Evolutionary conservation across 2,888 invertebrate species (phyloP).

Genomic region (Ditylenchus weischeri): DNA sequence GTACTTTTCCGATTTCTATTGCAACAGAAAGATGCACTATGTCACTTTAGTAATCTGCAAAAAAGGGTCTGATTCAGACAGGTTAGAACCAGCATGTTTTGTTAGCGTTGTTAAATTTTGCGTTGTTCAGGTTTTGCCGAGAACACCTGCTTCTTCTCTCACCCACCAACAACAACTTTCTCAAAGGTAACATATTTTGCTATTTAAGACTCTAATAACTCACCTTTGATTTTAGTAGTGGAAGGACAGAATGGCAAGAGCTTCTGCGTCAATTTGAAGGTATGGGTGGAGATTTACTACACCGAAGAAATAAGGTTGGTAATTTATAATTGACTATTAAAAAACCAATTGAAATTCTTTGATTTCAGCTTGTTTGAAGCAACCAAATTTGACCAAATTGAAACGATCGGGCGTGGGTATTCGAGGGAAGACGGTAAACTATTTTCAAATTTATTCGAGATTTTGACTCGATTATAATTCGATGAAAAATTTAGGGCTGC

Average conservation of each 20-base stretch:
- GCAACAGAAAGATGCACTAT: background rate
- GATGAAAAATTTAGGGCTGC: background rate
- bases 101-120: background rate
- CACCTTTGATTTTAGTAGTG: too few relatives aligned
- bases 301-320: background rate
- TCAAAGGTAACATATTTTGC: background rate
- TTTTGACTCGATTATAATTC: background rate
- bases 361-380: background rate
- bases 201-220: too few relatives aligned
- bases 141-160: background rate
- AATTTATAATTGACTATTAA: too few relatives aligned
- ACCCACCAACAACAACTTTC: background rate
- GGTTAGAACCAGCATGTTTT: background rate
- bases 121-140: background rate
- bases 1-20: constrained; percentile 3
- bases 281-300: constrained; percentile 5
- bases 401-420: background rate
- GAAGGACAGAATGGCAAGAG: background rate
- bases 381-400: background rate
- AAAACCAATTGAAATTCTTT: too few relatives aligned
- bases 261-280: background rate
- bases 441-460: too few relatives aligned
- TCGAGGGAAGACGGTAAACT: background rate
- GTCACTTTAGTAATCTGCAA: constrained; percentile 2
- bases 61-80: background rate